Evolutionary conservation across 2,888 invertebrate genomes (phyloP).

Genomic region (Ochropacha duplaris): DNA sequence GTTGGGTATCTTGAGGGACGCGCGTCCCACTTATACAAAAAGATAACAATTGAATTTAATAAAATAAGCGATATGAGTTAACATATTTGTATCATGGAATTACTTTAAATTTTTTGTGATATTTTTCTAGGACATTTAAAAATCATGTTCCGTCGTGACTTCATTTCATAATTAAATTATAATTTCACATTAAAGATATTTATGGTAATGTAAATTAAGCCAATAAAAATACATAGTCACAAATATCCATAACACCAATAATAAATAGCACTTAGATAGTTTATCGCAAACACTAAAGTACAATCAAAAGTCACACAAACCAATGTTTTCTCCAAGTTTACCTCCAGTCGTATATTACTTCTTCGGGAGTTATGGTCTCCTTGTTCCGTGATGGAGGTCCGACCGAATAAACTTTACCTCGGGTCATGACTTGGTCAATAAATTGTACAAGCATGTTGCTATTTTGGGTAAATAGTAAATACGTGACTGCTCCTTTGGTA

Average conservation of each 20-base stretch:
- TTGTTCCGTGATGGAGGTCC: background rate
- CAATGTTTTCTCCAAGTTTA: constrained; percentile 1
- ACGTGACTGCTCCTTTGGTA: background rate
- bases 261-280: background rate
- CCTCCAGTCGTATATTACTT: background rate
- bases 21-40: too few relatives aligned
- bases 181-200: too few relatives aligned
- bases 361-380: background rate
- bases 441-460: background rate
- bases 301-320: constrained; percentile 1
- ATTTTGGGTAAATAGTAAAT: constrained; percentile 1
- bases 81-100: too few relatives aligned
- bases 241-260: background rate
- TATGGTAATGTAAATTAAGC: too few relatives aligned
- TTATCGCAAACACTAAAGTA: background rate
- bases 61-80: too few relatives aligned
- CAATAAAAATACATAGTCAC: too few relatives aligned
- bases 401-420: constrained; percentile 1
- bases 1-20: too few relatives aligned
- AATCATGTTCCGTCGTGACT: too few relatives aligned
- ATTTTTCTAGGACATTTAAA: too few relatives aligned
- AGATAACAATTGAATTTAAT: too few relatives aligned
- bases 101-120: too few relatives aligned
- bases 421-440: background rate
- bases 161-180: too few relatives aligned